Percentiles rank a stretch among this genome's conserved stretches.
Conservation (phyloP, 2,113 vertebrate species). For the Epinephelus moara region DNA sequence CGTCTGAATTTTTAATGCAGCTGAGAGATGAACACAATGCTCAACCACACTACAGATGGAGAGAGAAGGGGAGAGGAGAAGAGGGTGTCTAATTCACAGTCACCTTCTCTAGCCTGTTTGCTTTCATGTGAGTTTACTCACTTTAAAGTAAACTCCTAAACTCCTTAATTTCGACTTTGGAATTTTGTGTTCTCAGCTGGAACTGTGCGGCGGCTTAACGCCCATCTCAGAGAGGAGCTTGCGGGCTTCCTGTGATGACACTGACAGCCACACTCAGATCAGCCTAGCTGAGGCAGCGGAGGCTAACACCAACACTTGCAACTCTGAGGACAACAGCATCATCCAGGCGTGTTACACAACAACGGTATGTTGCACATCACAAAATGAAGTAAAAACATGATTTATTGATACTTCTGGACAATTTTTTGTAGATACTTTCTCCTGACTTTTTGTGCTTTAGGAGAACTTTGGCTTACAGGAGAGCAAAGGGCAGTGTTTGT, state of each 20-base stretch:
- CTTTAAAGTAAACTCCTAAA: not conserved
- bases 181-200: constrained; percentile 65
- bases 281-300: constrained; percentile 70
- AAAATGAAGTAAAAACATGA: not conserved
- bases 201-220: constrained; percentile 76
- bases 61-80: constrained; percentile 55
- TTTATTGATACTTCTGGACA: not conserved
- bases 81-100: constrained; percentile 77
- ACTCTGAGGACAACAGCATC: constrained; percentile 60
- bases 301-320: constrained; percentile 38
- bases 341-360: constrained; percentile 35
- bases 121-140: constrained; percentile 34
- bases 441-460: not conserved
- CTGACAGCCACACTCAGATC: constrained; percentile 70
- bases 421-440: not conserved
- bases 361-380: constrained; percentile 61
- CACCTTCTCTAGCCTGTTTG: constrained; percentile 53
- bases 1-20: constrained; percentile 85
- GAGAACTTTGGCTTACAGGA: not conserved
- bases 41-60: constrained; percentile 76
- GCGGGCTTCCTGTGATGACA: constrained; percentile 69
- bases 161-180: not conserved
- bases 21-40: constrained; percentile 82
- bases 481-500: not conserved
- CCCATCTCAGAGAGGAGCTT: constrained; percentile 77